Base-by-base conservation (phyloP, 2,797 vertebrate species). In the Muraenolepis orangiensis region DNA sequence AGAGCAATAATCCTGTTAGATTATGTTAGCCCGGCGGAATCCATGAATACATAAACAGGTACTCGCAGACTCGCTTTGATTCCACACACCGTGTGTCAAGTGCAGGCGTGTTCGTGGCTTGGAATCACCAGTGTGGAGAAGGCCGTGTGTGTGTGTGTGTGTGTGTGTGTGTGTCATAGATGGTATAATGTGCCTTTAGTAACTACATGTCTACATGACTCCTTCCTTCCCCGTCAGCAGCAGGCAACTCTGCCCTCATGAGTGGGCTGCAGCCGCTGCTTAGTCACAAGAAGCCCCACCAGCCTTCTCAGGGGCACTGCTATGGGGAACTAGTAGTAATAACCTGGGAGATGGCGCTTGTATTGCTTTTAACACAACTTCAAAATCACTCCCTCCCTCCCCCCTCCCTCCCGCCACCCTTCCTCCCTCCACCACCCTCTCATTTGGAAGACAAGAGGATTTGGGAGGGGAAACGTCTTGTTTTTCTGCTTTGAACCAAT, bases 41-140 rank as follows among this genome's bases (percentile, higher is more conserved):
- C 80, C 77, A 85, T 90, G 85, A 89, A 91, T 89, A 88, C 80
- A 87, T n/a, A 90, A 91, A 75, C 75, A 78, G 85, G 76, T 40
- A 68, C 77, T 84, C 72, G 72, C 80, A 75, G 36, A 68, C 77
- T 84, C 72, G 72, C 80, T 84, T 89, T 87, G 82, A 89, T 86
- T 91, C 77, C 79, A 78, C 69, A 72, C 78, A 81, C 72, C 78
- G 57, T 75, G n/a, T n/a, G n/a, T 38, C 66, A 85, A 87, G 74
- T 75, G 80, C 78, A 80, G 40, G 75, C 67, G 72, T 78, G 80
- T 78, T 40, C 71, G 75, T 71, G 74, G 77, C 86, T 79, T 83
- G 82, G 84, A 80, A 82, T 88, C 6, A 80, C 81, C 74, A 84
- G 66, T 82, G 81, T 80, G 69, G 77, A 72, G 85, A 78, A 82